A percentile compares a stretch with the other conserved stretches of the same genome.
phyloP scores from a whole-genome alignment of 2,113 vertebrate species.

The Gavia stellata region DNA sequence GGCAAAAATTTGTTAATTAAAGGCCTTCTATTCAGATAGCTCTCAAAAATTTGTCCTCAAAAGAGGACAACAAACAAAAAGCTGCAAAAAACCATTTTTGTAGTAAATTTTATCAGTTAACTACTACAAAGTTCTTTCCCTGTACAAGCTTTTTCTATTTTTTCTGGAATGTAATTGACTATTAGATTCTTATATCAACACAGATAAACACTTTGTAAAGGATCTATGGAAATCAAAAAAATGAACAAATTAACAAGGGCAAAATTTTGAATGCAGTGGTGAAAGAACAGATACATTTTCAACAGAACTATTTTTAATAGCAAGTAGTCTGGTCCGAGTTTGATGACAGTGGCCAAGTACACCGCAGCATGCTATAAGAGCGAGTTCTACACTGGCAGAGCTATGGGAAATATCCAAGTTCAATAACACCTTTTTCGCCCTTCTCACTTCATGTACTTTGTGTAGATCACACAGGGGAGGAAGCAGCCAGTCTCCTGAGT shows the following conservation, averaged over 20 bases:
- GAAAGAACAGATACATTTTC: not conserved
- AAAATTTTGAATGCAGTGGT: not conserved
- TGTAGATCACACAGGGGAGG: not conserved
- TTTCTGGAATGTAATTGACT: not conserved
- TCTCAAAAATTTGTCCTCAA: not conserved
- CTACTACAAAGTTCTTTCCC: not conserved
- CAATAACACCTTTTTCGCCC: not conserved
- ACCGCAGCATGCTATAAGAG: not conserved
- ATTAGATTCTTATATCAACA: not conserved
- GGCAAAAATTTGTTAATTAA: constrained; percentile 6
- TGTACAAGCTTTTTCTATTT: not conserved
- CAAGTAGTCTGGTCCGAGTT: not conserved
- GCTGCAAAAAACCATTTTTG: not conserved
- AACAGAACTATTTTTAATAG: not conserved
- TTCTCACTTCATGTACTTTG: not conserved
- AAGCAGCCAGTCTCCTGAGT: not conserved
- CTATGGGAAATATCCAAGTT: not conserved
- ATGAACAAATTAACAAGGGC: not conserved
- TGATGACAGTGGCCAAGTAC: not conserved
- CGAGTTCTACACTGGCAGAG: not conserved
- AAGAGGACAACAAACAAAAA: not conserved
- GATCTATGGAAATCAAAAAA: not conserved
- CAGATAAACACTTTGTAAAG: not conserved
- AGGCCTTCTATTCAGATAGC: not conserved
- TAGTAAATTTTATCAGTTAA: not conserved